These are phyloP conservation scores for Cosmorhoe ocellata DNA, from an alignment of 2,888 invertebrate species.

Conservation along the genomic window DNA sequence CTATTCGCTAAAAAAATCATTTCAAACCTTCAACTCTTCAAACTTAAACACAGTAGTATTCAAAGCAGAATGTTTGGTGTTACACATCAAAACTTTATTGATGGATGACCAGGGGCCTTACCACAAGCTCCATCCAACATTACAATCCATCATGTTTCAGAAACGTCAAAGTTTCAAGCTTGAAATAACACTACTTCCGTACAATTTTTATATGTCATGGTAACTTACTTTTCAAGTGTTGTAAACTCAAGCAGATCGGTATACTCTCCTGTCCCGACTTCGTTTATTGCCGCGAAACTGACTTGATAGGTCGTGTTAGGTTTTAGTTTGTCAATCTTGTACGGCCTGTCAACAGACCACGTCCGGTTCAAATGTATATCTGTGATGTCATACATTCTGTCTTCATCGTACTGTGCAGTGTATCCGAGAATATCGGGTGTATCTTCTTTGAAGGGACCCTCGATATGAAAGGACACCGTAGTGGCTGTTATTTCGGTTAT, in stretches of 20 bases:
- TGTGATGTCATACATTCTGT: conserved; percentile 55
- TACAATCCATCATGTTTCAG: no score
- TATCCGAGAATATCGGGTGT: conserved; percentile 60
- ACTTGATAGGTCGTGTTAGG: conserved; percentile 59
- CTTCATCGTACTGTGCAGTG: conserved; percentile 62
- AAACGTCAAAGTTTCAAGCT: no score
- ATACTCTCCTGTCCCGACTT: conserved; percentile 60
- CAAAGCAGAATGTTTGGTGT: no score
- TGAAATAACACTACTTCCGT: no score
- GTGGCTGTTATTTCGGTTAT: conserved; percentile 48
- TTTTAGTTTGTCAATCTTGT: conserved; percentile 57
- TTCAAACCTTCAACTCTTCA: no score
- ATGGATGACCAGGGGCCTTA: no score
- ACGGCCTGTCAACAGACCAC: conserved; percentile 60
- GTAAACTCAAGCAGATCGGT: conserved; percentile 46
- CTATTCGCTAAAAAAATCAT: no score
- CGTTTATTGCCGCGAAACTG: conserved; percentile 65
- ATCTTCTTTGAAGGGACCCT: conserved; percentile 40
- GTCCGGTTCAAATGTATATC: conserved; percentile 65
- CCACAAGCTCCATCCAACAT: no score
- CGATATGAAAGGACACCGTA: conserved; percentile 55
- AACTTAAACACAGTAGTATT: no score
- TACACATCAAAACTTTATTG: no score
- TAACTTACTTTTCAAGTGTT: conserved; percentile 65
- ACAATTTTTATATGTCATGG: no score